Percentiles rank a stretch among this genome's conserved stretches.
Conservation (phyloP, 1,140 invertebrate species). For the Idris sp. region DNA sequence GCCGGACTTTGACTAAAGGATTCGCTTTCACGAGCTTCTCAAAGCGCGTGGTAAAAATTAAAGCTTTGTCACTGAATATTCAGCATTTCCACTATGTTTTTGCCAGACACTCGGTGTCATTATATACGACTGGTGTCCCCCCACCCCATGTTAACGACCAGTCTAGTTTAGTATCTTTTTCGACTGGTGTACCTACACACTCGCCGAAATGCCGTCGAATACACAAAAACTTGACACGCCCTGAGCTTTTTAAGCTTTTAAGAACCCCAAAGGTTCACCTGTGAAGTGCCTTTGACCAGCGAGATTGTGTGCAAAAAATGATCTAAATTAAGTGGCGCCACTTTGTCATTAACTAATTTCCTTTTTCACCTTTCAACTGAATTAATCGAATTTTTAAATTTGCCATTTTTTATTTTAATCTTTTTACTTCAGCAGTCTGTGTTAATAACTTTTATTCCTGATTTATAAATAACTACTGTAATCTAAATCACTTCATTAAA, state of each 20-base stretch:
- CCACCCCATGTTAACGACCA: slow-evolving; percentile 51
- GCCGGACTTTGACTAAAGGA: slow-evolving; percentile 58
- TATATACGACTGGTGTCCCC: slow-evolving; percentile 21
- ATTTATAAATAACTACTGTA: too few species aligned
- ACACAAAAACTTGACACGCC: slow-evolving; percentile 50
- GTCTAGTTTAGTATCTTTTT: slow-evolving; percentile 47
- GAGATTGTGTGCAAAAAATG: slow-evolving; percentile 29
- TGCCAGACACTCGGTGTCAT: slow-evolving; percentile 60
- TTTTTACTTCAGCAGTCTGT: too few species aligned
- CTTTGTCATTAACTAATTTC: too few species aligned
- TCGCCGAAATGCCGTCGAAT: slow-evolving; percentile 34
- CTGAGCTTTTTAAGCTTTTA: slow-evolving; percentile 60
- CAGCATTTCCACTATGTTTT: slow-evolving; percentile 59
- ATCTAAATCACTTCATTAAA: too few species aligned
- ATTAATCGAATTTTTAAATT: too few species aligned
- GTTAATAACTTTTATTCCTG: too few species aligned
- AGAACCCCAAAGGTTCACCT: slow-evolving; percentile 43
- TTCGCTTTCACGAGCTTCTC: slow-evolving; percentile 61
- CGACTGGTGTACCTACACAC: slow-evolving; percentile 25
- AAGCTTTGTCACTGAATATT: slow-evolving; percentile 65
- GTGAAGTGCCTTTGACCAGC: slow-evolving; percentile 51
- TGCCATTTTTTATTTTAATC: background rate
- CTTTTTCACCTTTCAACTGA: too few species aligned
- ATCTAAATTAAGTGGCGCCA: slow-evolving; percentile 19
- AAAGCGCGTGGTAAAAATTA: slow-evolving; percentile 64